Evolutionary conservation across 2,113 vertebrate species (phyloP).

Genomic region (Dermatemys mawii): DNA sequence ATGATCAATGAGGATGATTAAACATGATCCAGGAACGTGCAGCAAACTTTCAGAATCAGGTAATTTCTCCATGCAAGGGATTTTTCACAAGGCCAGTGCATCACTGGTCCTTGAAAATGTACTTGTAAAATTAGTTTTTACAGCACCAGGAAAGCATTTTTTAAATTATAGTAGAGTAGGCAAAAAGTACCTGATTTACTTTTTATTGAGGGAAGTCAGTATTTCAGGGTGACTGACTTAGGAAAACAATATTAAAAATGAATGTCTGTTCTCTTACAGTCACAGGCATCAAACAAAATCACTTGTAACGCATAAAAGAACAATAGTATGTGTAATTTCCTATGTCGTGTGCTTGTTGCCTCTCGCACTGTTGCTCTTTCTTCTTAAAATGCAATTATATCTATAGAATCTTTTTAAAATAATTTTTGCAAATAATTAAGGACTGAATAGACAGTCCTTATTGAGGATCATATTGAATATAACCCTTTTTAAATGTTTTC

Average conservation of each 20-base stretch:
- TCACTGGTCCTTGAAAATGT: background rate
- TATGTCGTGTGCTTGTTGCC: background rate
- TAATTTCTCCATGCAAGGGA: background rate
- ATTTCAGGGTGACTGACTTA: background rate
- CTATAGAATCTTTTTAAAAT: slow-evolving; percentile 21
- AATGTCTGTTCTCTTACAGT: background rate
- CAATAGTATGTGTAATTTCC: background rate
- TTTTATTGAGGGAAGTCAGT: background rate
- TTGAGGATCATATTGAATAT: slow-evolving; percentile 1
- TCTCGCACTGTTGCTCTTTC: background rate
- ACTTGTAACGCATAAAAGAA: background rate
- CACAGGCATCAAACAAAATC: background rate
- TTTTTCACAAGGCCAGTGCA: background rate
- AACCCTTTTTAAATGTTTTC: slow-evolving; percentile 29
- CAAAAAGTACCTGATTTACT: background rate
- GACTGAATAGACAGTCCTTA: background rate
- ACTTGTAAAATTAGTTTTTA: background rate
- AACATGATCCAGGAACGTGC: background rate
- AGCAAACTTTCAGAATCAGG: background rate
- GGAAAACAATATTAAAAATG: background rate
- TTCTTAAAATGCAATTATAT: background rate
- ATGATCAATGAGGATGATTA: background rate
- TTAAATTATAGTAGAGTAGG: background rate
- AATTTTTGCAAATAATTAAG: background rate
- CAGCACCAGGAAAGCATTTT: background rate